phyloP scores from a whole-genome alignment of 2,888 invertebrate species.

The Lycia hirtaria region DNA sequence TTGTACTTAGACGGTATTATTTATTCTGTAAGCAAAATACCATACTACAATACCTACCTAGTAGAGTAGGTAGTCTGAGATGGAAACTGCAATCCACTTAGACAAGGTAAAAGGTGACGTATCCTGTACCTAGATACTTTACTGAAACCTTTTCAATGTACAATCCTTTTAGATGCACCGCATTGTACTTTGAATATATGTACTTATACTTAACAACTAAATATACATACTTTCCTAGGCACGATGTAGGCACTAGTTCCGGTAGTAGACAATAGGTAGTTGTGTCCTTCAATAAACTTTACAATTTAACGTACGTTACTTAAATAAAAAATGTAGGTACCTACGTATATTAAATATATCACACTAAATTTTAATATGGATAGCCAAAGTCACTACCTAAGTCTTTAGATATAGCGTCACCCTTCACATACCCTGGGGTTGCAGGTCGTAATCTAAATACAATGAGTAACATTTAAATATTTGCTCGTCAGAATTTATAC shows the following conservation, averaged over 20 bases:
- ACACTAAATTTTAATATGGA: too few relatives aligned
- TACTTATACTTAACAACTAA: too few relatives aligned
- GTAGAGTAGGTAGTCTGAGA: not conserved
- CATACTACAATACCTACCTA: too few relatives aligned
- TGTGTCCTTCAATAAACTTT: not conserved
- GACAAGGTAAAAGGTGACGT: constrained; percentile 8
- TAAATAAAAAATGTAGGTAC: constrained; percentile 3
- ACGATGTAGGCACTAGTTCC: not conserved
- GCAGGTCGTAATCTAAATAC: constrained; percentile 58
- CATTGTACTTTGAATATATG: constrained; percentile 36
- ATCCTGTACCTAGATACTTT: constrained; percentile 14
- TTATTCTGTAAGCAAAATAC: too few relatives aligned
- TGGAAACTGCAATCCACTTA: constrained; percentile 7
- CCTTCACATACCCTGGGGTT: constrained; percentile 8
- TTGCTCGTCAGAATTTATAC: constrained; percentile 26
- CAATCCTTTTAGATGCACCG: constrained; percentile 63
- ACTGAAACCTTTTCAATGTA: constrained; percentile 60
- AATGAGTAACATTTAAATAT: constrained; percentile 52
- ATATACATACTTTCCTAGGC: constrained; percentile 11
- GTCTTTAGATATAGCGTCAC: constrained; percentile 1
- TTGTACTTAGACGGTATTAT: too few relatives aligned
- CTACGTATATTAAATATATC: constrained; percentile 1
- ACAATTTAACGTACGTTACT: not conserved
- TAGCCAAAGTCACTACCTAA: not conserved
- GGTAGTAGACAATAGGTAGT: not conserved